Evolutionary conservation across 2,113 vertebrate genomes (phyloP), one percentile per base, ranked within the genome.

Genomic region (Platysternon megacephalum): DNA sequence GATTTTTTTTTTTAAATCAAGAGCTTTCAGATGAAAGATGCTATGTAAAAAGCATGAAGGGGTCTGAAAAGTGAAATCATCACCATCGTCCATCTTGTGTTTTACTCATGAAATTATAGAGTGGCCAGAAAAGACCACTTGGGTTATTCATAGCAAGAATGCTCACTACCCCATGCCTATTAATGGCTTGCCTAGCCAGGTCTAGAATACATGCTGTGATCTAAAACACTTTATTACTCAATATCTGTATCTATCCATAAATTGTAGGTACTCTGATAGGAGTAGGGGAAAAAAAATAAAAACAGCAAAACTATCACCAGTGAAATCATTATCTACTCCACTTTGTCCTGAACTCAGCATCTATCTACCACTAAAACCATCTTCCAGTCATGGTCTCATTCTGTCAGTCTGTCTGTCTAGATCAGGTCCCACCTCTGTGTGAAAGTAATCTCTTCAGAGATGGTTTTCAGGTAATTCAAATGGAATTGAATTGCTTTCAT

Each of bases 81-180:
- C 9, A 7, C 56, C 0, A 1, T 32, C 29, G 80, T 11, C 21
- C 2, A 1, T 68, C 35, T n/a, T 68, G 35, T n/a, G 61, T n/a
- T 65, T n/a, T n/a, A 68, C 29, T 39, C 53, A 84, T n/a, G 14
- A 95, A 90, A 5, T 3, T 11, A 2, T 65, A 79, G 32, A 88
- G 65, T 2, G 83, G 6, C 42, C 21, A 84, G 53, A 11, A 88
- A 91, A 87, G 52, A 0, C 8, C 61, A n/a, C 16, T n/a, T n/a
- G 11, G 0, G 1, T 80, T 53, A 49, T 12, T 58, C 16, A 51
- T 79, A 52, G 26, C 2, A 51, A 2, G 5, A n/a, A 46, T 88
- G 16, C 5, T 85, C 7, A 5, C 1, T 24, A 1, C 58, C 48
- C 26, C 1, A 0, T 61, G 91, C 22, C 72, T 61, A 51, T 2